Conservation (phyloP, 2,888 invertebrate genomes). For the Furcula furcula region DNA sequence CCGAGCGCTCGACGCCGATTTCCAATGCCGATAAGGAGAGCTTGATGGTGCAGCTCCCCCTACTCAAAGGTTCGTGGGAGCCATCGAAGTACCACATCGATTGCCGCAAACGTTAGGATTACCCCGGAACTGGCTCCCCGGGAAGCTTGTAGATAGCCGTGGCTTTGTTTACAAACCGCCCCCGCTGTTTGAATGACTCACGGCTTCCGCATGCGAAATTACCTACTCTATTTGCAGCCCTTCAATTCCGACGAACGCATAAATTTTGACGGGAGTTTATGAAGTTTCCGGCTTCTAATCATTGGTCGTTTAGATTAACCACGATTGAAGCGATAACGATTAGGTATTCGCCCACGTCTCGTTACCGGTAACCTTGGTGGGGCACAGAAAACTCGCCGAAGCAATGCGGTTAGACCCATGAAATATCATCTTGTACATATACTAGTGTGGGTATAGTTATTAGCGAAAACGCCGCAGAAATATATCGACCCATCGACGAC, state of each 20-base stretch:
- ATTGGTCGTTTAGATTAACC: conserved; percentile 23
- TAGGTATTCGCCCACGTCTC: conserved; percentile 37
- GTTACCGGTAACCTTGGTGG: conserved; percentile 40
- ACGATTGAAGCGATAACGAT: conserved; percentile 24
- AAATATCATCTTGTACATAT: conserved; percentile 20
- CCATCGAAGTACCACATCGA: conserved; percentile 12
- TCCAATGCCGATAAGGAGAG: conserved; percentile 65
- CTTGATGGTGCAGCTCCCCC: conserved; percentile 76
- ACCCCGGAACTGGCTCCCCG: conserved; percentile 11
- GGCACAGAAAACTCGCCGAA: conserved; percentile 28
- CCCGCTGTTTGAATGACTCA: conserved; percentile 32
- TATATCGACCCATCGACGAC: conserved; percentile 70
- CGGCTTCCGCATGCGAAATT: conserved; percentile 37
- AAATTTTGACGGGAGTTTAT: conserved; percentile 10
- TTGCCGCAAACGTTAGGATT: background rate
- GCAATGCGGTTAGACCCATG: conserved; percentile 35
- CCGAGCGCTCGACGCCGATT: conserved; percentile 51
- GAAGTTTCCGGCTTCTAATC: conserved; percentile 10
- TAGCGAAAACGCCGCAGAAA: conserved; percentile 72
- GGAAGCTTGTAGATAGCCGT: conserved; percentile 7
- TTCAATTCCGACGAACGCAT: conserved; percentile 23
- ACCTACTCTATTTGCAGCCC: conserved; percentile 42
- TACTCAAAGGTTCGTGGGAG: conserved; percentile 74
- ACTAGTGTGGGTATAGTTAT: conserved; percentile 31
- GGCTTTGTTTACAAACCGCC: conserved; percentile 47